A percentile compares a stretch with the other conserved stretches of the same genome.
phyloP scores from a whole-genome alignment of 2,113 vertebrate genomes.

The Sclerurus mexicanus region DNA sequence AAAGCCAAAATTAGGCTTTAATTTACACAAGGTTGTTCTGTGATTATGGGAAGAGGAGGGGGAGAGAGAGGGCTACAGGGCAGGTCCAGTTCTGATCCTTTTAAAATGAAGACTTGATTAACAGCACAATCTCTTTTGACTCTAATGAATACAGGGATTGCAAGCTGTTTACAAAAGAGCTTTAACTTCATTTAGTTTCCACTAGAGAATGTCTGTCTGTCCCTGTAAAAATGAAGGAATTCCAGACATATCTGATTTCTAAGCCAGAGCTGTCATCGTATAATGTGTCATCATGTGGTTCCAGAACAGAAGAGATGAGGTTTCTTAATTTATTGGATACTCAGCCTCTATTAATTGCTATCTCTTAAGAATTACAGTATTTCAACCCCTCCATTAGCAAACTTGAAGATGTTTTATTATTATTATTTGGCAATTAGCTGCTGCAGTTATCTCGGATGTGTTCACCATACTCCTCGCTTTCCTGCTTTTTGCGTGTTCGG shows the following conservation, averaged over 20 bases:
- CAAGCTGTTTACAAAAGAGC: conserved; percentile 13
- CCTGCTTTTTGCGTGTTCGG: neutral
- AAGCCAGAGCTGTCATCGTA: neutral
- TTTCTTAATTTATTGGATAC: conserved; percentile 9
- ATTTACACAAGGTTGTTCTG: neutral
- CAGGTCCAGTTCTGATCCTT: conserved; percentile 23
- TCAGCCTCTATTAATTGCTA: conserved; percentile 49
- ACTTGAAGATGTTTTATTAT: conserved; percentile 59
- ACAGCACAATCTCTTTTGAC: neutral
- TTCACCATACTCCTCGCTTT: neutral
- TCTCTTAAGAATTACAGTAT: conserved; percentile 43
- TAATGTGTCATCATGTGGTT: neutral
- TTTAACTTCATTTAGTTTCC: neutral
- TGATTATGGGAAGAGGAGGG: neutral
- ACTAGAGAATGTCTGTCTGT: neutral
- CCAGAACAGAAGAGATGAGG: neutral
- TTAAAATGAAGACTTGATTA: conserved; percentile 35
- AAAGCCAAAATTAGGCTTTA: neutral
- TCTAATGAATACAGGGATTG: conserved; percentile 9
- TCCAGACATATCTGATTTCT: conserved; percentile 5
- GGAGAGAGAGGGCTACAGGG: neutral
- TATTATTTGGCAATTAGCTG: conserved; percentile 62
- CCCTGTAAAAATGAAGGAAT: neutral
- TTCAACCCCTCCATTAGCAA: conserved; percentile 56
- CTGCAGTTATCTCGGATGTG: conserved; percentile 50